A percentile compares a stretch with the other conserved stretches of the same genome.
phyloP scores from a whole-genome alignment of 2,113 vertebrate species.

The Suricata suricatta region DNA sequence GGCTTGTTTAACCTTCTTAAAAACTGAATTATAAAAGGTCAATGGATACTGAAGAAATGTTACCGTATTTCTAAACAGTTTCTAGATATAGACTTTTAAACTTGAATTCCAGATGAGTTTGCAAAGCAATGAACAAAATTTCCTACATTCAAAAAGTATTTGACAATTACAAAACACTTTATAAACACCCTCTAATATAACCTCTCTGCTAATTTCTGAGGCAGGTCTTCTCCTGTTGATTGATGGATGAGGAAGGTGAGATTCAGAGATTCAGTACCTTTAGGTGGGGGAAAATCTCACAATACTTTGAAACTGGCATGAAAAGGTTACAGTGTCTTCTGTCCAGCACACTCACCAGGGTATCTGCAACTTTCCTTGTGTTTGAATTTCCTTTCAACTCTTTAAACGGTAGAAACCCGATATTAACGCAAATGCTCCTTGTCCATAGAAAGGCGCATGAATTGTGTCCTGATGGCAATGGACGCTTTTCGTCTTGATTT shows the following conservation, averaged over 20 bases:
- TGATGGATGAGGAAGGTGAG: neutral
- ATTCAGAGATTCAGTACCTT: neutral
- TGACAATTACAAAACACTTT: neutral
- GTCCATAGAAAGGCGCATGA: neutral
- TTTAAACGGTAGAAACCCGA: neutral
- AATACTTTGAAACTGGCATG: neutral
- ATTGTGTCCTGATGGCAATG: too few relatives aligned
- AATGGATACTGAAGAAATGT: neutral
- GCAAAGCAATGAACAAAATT: neutral
- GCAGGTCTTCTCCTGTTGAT: neutral
- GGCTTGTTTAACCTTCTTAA: neutral
- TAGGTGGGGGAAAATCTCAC: too few relatives aligned
- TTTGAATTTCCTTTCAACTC: conserved; percentile 8
- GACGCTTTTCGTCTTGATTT: neutral
- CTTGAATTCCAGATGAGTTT: neutral
- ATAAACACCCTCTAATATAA: neutral
- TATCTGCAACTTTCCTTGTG: neutral
- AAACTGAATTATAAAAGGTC: neutral
- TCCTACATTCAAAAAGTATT: neutral
- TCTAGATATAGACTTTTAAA: neutral
- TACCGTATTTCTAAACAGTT: neutral
- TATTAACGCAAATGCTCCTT: neutral
- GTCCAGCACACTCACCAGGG: neutral
- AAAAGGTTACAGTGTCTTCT: neutral
- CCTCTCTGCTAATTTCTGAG: neutral